Evolutionary conservation across 2,888 invertebrate genomes (phyloP).

Genomic region (Tortrix viridana): DNA sequence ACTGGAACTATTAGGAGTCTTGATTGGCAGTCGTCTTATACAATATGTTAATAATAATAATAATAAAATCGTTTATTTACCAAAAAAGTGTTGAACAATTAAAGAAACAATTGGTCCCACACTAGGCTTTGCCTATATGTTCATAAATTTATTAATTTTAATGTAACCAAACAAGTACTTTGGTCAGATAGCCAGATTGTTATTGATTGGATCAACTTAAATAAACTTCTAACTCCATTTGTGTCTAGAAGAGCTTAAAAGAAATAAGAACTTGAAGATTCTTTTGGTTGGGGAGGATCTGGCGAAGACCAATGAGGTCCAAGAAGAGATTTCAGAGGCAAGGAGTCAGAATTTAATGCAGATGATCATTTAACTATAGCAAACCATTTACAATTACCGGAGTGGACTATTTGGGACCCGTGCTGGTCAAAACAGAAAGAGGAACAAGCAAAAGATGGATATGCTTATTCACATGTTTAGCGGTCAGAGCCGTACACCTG

Average conservation of each 20-base stretch:
- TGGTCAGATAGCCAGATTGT: neutral
- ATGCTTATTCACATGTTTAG: conserved; percentile 3
- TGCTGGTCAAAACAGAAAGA: neutral
- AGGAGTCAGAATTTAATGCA: too few species aligned
- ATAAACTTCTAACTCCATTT: neutral
- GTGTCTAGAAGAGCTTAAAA: neutral
- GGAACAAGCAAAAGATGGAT: conserved; percentile 12
- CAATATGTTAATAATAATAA: too few species aligned
- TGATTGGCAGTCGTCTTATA: too few species aligned
- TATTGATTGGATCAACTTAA: neutral
- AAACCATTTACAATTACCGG: neutral
- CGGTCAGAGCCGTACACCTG: conserved; percentile 33
- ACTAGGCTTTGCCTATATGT: too few species aligned
- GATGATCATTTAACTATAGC: conserved; percentile 1
- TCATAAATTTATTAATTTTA: neutral
- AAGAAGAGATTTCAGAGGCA: too few species aligned
- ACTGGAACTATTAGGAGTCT: too few species aligned
- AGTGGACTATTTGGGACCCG: conserved; percentile 6
- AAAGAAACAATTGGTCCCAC: too few species aligned
- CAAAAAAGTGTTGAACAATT: too few species aligned
- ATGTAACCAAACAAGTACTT: neutral
- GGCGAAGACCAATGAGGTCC: neutral
- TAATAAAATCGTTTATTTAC: too few species aligned
- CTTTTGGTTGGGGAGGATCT: conserved; percentile 10
- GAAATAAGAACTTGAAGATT: neutral